Evolutionary conservation across 2,113 vertebrate species (phyloP), one percentile per base, ranked within the genome.

Genomic region (Ceyx margarethae): DNA sequence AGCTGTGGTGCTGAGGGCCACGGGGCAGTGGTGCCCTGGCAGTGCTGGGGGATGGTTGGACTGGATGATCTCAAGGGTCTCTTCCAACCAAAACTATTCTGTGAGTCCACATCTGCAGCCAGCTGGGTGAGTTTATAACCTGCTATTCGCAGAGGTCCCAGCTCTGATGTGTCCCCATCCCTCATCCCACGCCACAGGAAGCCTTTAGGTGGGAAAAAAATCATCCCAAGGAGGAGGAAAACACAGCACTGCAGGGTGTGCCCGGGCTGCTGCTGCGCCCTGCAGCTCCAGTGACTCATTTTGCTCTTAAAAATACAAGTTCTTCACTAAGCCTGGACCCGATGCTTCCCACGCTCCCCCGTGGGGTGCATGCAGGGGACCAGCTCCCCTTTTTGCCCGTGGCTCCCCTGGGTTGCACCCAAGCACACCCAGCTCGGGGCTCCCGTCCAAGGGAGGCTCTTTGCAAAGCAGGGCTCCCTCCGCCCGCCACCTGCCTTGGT

Each of bases 401-500:
- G 22, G 6, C 5, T 18, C 2, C 8, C 9, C 1, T 3, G 15
- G 54, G 65, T 5, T 22, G 42, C 15, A 15, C n/a, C 74, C 9
- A 1, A 13, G 43, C 4, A 11, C 15, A 10, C 53, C 76, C 42
- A 12, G 48, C 48, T 10, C 6, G 0, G 81, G 46, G 65, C 11
- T 56, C 53, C 64, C 4, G 1, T 13, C 57, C 69, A 4, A 14
- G 35, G 12, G 50, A 13, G 42, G 43, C 48, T 42, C 48, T 28
- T 17, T 20, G 54, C 48, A 21, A 11, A 6, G 1, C 9, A 1
- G 66, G 15, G 37, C 23, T 61, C 57, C 75, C 5, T 3, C 15
- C 1, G 8, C 58, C 54, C 10, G 0, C 4, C 1, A 4, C 5
- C 8, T 6, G 46, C 51, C 22, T n/a, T 9, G 4, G 37, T 2